phyloP scores from a whole-genome alignment of 2,888 invertebrate species.

The Metallyticus violacea region DNA sequence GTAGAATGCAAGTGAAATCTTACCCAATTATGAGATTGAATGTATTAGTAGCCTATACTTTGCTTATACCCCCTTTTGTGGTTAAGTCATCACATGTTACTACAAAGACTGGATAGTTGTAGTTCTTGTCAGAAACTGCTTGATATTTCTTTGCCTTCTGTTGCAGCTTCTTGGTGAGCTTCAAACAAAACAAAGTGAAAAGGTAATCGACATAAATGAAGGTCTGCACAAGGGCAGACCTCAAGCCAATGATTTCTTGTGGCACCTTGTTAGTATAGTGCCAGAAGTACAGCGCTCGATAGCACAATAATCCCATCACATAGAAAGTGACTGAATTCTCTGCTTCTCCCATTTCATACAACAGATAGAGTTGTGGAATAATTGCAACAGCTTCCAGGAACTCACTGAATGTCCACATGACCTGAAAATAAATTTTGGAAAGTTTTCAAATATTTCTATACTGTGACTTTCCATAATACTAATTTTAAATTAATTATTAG shows the following conservation, averaged over 20 bases:
- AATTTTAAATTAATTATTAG: no score
- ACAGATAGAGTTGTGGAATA: not conserved
- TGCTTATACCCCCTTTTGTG: not conserved
- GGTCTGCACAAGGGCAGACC: not conserved
- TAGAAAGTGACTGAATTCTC: not conserved
- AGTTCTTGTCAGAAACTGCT: not conserved
- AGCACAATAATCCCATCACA: not conserved
- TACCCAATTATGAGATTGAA: no score
- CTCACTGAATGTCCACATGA: not conserved
- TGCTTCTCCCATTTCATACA: not conserved
- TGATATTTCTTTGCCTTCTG: not conserved
- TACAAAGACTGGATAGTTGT: not conserved
- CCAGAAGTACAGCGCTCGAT: not conserved
- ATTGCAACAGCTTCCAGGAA: not conserved
- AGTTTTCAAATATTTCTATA: no score
- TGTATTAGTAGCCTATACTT: not conserved
- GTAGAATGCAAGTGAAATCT: no score
- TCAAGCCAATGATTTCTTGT: not conserved
- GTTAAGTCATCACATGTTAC: not conserved
- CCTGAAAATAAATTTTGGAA: no score
- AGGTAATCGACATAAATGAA: not conserved
- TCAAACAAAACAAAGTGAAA: not conserved
- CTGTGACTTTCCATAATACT: no score
- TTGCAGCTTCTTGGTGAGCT: not conserved
- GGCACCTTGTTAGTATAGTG: not conserved